These are phyloP conservation scores for Taurulus bubalis DNA, from an alignment of 2,113 vertebrate genomes.

Conservation along the genomic window DNA sequence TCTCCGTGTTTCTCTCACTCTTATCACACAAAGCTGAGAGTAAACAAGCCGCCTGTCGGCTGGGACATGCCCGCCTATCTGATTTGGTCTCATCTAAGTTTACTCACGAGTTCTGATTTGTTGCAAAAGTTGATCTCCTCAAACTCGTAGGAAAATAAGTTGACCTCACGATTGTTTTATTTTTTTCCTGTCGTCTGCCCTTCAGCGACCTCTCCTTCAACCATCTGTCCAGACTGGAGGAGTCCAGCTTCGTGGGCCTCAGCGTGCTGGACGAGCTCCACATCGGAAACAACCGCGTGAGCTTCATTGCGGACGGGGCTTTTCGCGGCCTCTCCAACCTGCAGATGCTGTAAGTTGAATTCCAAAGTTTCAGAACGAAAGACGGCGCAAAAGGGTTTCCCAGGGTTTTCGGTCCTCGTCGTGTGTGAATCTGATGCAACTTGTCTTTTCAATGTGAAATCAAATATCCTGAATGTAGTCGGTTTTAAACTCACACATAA, in stretches of 20 bases:
- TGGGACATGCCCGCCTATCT: conserved; percentile 49
- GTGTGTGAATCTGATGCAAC: not conserved
- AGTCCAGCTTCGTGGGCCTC: conserved; percentile 93
- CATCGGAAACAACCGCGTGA: conserved; percentile 93
- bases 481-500: not conserved
- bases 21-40: conserved; percentile 63
- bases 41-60: conserved; percentile 63
- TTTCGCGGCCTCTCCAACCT: conserved; percentile 93
- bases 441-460: not conserved
- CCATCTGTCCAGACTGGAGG: conserved; percentile 92
- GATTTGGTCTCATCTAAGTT: conserved; percentile 59
- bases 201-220: conserved; percentile 92
- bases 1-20: not conserved
- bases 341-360: conserved; percentile 88
- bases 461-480: not conserved
- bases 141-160: not conserved
- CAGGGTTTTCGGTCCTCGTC: not conserved
- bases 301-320: conserved; percentile 95
- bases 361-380: not conserved
- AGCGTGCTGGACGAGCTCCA: conserved; percentile 89
- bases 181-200: not conserved
- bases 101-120: conserved; percentile 33
- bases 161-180: not conserved
- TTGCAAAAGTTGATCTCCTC: not conserved
- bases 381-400: not conserved